Evolutionary conservation across 1,140 invertebrate genomes (phyloP).

Genomic region (Anastrepha ludens): DNA sequence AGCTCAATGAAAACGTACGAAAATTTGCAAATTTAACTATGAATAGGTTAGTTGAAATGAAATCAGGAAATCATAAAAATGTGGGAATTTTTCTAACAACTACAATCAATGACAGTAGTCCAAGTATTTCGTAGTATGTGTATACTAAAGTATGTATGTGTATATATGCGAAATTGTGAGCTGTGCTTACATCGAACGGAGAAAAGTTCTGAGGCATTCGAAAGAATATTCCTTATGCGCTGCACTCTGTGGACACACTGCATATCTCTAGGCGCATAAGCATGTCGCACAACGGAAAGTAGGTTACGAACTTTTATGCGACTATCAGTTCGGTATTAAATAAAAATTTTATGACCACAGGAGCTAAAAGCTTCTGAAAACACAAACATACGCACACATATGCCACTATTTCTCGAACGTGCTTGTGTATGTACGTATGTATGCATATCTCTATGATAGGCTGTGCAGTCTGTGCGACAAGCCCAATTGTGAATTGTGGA

Average conservation of each 20-base stretch:
- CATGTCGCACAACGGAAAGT: not conserved
- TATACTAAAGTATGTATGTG: not conserved
- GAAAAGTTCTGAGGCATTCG: conserved; percentile 2
- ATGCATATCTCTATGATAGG: too few relatives aligned
- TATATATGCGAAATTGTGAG: not conserved
- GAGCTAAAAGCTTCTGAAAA: not conserved
- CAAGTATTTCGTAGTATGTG: not conserved
- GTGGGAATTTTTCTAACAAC: not conserved
- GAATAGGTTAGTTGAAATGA: conserved; percentile 32
- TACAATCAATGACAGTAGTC: not conserved
- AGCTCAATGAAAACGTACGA: conserved; percentile 26
- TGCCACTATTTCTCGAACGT: not conserved
- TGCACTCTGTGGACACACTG: not conserved
- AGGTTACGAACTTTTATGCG: conserved; percentile 12
- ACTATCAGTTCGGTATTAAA: not conserved
- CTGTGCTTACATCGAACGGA: not conserved
- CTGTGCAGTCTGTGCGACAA: too few relatives aligned
- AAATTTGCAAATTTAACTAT: conserved; percentile 7
- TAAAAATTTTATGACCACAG: conserved; percentile 19
- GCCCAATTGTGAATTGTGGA: not conserved
- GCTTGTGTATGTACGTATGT: not conserved
- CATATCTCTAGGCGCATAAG: conserved; percentile 26
- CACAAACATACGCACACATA: not conserved
- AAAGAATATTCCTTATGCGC: not conserved
- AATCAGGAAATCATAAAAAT: conserved; percentile 47